phyloP scores from a whole-genome alignment of 2,113 vertebrate genomes.

The Mobula hypostoma region DNA sequence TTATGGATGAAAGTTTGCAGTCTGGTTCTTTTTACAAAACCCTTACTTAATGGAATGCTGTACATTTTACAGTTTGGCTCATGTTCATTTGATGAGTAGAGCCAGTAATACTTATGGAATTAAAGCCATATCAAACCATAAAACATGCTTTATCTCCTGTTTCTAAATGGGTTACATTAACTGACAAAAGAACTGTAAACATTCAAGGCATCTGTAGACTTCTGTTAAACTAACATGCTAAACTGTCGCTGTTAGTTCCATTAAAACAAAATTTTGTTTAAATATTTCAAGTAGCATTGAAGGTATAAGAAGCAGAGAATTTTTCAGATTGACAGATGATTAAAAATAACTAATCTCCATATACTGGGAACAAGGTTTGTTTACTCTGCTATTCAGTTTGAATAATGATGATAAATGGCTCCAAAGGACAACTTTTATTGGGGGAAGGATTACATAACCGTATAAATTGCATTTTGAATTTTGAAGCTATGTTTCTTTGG shows the following conservation, averaged over 20 bases:
- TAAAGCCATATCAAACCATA: neutral
- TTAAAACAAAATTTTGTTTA: constrained; percentile 35
- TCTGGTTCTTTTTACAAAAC: neutral
- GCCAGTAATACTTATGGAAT: neutral
- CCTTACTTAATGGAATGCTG: neutral
- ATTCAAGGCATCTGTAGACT: constrained; percentile 28
- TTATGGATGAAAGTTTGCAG: neutral
- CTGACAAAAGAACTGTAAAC: constrained; percentile 34
- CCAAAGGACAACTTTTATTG: neutral
- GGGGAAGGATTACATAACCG: neutral
- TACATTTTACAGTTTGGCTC: neutral
- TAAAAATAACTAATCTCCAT: neutral
- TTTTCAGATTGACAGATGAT: constrained; percentile 36
- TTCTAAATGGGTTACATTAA: constrained; percentile 35
- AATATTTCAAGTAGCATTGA: constrained; percentile 26
- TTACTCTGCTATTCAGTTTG: constrained; percentile 14
- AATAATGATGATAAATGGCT: constrained; percentile 27
- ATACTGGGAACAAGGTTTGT: constrained; percentile 2
- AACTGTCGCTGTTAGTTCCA: constrained; percentile 34
- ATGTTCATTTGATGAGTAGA: neutral
- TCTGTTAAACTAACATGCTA: constrained; percentile 37
- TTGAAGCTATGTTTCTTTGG: neutral
- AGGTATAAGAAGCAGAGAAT: constrained; percentile 28
- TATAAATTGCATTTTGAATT: neutral
- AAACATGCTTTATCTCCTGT: constrained; percentile 1